Evolutionary conservation across 2,888 invertebrate genomes (phyloP).

Genomic region (Himalopsyche japonica): DNA sequence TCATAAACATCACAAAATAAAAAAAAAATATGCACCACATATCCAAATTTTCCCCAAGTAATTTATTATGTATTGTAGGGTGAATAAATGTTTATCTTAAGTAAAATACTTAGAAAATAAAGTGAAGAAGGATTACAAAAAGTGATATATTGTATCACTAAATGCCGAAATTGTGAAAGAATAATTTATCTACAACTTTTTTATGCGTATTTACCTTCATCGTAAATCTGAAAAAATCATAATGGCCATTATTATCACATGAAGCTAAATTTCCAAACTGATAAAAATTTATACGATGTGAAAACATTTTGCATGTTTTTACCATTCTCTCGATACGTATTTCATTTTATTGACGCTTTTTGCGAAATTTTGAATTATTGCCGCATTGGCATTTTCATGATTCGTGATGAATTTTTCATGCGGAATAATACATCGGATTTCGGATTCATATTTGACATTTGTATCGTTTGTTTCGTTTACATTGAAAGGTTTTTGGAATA

Average conservation of each 20-base stretch:
- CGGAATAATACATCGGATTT: background rate
- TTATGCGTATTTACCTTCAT: background rate
- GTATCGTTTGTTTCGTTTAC: background rate
- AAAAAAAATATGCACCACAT: too few species aligned
- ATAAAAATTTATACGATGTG: background rate
- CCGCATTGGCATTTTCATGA: background rate
- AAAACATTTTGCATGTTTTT: background rate
- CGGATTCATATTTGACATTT: background rate
- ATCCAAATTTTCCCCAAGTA: too few species aligned
- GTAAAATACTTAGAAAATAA: too few species aligned
- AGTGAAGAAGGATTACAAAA: too few species aligned
- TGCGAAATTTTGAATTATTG: background rate
- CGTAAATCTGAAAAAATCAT: background rate
- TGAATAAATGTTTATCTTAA: too few species aligned
- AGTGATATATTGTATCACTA: too few species aligned
- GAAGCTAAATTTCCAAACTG: background rate
- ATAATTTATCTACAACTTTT: too few species aligned
- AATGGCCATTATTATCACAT: background rate
- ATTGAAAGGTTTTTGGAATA: background rate
- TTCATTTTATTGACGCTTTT: background rate
- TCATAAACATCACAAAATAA: too few species aligned
- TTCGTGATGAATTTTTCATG: background rate
- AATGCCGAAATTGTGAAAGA: background rate
- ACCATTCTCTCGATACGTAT: background rate
- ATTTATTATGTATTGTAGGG: too few species aligned